Evolutionary conservation across 2,888 invertebrate genomes (phyloP).

Genomic region (Cantharis rufa): DNA sequence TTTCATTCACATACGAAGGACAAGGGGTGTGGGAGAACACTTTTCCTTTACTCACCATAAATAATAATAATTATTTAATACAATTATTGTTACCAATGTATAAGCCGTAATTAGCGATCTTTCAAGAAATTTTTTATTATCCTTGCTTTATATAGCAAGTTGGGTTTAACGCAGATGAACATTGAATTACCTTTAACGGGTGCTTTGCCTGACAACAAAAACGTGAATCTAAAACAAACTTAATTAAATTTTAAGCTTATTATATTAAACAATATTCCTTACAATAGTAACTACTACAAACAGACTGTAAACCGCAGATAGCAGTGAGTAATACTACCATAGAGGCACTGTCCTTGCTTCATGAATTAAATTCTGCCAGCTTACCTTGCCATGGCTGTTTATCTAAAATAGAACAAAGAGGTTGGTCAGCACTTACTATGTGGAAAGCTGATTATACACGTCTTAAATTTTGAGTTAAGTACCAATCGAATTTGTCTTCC

Average conservation of each 20-base stretch:
- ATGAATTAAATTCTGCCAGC: slow-evolving; percentile 12
- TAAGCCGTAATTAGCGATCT: neutral
- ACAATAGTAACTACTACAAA: slow-evolving; percentile 27
- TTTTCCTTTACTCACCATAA: neutral
- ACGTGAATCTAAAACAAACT: neutral
- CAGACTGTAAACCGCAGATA: slow-evolving; percentile 32
- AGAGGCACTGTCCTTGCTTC: slow-evolving; percentile 11
- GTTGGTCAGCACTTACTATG: slow-evolving; percentile 1
- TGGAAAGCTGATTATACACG: neutral
- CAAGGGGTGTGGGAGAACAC: neutral
- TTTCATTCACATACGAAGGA: neutral
- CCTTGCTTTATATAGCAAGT: neutral
- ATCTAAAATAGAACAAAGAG: neutral
- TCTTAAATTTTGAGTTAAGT: neutral
- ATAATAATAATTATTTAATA: neutral
- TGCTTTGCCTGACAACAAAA: neutral
- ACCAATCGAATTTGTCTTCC: neutral
- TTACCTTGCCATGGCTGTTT: slow-evolving; percentile 1
- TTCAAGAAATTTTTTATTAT: neutral
- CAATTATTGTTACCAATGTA: neutral
- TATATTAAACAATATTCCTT: slow-evolving; percentile 19
- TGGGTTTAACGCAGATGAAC: neutral
- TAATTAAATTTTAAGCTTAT: slow-evolving; percentile 30
- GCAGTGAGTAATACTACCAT: slow-evolving; percentile 15
- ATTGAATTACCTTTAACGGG: neutral